These are phyloP conservation scores for Hymenochirus boettgeri DNA, from an alignment of 2,113 vertebrate species.

Conservation along the genomic window DNA sequence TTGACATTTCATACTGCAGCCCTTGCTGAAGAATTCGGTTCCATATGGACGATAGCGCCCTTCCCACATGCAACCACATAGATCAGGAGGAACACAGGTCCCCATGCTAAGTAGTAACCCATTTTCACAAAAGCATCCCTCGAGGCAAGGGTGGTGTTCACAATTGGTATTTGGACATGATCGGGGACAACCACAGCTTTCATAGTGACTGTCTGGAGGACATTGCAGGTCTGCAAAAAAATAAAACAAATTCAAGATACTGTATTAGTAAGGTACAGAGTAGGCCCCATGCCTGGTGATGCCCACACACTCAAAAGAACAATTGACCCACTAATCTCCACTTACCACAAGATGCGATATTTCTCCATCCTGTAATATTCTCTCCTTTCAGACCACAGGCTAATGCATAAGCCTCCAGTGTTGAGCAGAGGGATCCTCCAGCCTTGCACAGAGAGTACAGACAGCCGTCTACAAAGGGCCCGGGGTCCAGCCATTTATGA, in stretches of 20 bases:
- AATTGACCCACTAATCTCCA: not conserved
- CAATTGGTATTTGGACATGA: not conserved
- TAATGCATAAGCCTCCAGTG: slow-evolving; percentile 5
- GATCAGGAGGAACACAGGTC: not conserved
- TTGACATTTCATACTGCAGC: not conserved
- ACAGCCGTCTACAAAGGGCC: slow-evolving; percentile 15
- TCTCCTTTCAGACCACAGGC: slow-evolving; percentile 6
- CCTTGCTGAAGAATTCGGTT: not conserved
- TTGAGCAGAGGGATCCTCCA: not conserved
- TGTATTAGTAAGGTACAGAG: too few relatives aligned
- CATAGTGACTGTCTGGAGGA: slow-evolving; percentile 8
- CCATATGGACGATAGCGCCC: not conserved
- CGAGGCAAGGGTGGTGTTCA: not conserved
- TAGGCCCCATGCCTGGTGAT: too few relatives aligned
- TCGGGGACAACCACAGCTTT: not conserved
- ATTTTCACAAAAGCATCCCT: slow-evolving; percentile 9
- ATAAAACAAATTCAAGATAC: not conserved
- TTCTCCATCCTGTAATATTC: slow-evolving; percentile 5
- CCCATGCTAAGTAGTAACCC: not conserved
- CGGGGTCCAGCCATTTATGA: not conserved
- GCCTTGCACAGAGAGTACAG: not conserved
- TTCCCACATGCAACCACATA: slow-evolving; percentile 3
- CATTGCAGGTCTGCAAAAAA: slow-evolving; percentile 5
- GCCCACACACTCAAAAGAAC: too few relatives aligned
- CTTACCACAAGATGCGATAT: slow-evolving; percentile 15